Evolutionary conservation across 2,888 invertebrate genomes (phyloP).

Genomic region (Hesperia comma): DNA sequence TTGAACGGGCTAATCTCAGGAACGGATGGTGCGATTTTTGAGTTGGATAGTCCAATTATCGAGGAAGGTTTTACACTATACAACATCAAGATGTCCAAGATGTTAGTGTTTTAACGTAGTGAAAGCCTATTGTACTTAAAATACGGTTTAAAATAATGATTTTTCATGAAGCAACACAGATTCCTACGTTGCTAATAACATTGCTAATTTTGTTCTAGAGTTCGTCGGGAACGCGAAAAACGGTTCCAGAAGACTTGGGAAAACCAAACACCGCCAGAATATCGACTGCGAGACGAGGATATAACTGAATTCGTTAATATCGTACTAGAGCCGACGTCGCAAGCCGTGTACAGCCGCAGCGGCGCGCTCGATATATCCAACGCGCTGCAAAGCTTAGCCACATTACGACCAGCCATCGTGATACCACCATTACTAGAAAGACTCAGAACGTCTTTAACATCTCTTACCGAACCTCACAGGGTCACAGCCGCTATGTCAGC

Average conservation of each 20-base stretch:
- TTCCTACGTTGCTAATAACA: too few species aligned
- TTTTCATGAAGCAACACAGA: too few species aligned
- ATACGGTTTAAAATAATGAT: too few species aligned
- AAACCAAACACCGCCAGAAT: conserved; percentile 86
- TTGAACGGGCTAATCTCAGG: too few species aligned
- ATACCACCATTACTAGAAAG: conserved; percentile 92
- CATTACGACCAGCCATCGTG: conserved; percentile 91
- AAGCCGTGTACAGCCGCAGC: conserved; percentile 90
- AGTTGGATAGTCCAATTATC: too few species aligned
- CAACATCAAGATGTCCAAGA: too few species aligned
- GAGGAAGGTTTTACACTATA: too few species aligned
- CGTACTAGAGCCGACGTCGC: conserved; percentile 89
- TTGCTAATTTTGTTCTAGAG: conserved; percentile 53
- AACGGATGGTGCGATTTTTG: too few species aligned
- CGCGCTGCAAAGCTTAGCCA: conserved; percentile 90
- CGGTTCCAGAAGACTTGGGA: conserved; percentile 87
- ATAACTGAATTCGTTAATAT: conserved; percentile 91
- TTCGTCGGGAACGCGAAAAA: conserved; percentile 86
- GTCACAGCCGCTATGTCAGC: conserved; percentile 89
- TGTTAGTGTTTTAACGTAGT: too few species aligned
- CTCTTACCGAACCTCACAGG: conserved; percentile 94
- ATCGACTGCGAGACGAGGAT: conserved; percentile 90
- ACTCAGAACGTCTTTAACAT: conserved; percentile 91
- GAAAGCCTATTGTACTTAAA: too few species aligned
- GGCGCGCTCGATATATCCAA: conserved; percentile 86